These are phyloP conservation scores for Drusus annulatus DNA, from an alignment of 1,140 invertebrate genomes.

Conservation along the genomic window DNA sequence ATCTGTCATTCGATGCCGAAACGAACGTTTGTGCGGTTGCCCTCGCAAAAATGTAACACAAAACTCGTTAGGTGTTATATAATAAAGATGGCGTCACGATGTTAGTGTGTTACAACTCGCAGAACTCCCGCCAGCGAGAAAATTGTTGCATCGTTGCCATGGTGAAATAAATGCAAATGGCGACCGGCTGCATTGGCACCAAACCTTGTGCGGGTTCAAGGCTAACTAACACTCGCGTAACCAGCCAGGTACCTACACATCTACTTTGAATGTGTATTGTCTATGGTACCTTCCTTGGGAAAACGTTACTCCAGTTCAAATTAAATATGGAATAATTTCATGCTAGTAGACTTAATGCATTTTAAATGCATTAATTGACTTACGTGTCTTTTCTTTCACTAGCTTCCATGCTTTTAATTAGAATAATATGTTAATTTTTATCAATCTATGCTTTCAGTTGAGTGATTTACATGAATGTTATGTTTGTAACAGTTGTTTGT, in stretches of 20 bases:
- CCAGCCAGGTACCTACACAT: not conserved
- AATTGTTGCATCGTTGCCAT: constrained; percentile 26
- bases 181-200: constrained; percentile 24
- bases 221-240: constrained; percentile 15
- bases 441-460: too few relatives aligned
- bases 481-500: too few relatives aligned
- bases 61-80: not conserved
- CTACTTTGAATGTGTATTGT: too few relatives aligned
- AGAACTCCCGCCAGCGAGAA: not conserved
- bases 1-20: constrained; percentile 19
- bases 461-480: too few relatives aligned
- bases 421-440: not conserved
- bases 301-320: constrained; percentile 10
- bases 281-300: not conserved
- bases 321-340: constrained; percentile 37
- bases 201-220: constrained; percentile 33
- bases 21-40: constrained; percentile 8
- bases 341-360: not conserved
- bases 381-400: not conserved
- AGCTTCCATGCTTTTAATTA: not conserved
- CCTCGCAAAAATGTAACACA: constrained; percentile 14
- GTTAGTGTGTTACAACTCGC: not conserved
- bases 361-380: not conserved
- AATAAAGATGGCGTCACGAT: constrained; percentile 7
- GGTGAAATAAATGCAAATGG: constrained; percentile 25